phyloP scores from a whole-genome alignment of 1,140 invertebrate genomes.

The Drosophila pseudoananassae region DNA sequence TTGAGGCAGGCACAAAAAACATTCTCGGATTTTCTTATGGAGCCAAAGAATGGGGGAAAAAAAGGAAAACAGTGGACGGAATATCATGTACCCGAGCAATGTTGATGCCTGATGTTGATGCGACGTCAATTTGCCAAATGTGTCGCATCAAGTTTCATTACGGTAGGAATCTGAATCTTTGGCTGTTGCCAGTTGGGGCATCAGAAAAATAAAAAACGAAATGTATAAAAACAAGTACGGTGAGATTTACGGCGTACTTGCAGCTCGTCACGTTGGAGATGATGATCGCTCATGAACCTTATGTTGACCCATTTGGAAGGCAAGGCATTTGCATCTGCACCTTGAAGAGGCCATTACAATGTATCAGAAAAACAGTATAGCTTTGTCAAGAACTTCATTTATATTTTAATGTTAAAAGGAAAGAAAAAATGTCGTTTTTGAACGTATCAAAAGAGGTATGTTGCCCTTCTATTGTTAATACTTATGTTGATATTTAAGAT shows the following conservation, averaged over 20 bases:
- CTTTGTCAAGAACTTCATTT: background rate
- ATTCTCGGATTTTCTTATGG: conserved; percentile 67
- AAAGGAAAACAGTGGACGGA: conserved; percentile 8
- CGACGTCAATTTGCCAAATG: conserved; percentile 73
- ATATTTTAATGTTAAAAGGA: background rate
- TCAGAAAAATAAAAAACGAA: conserved; percentile 1
- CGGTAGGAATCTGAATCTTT: conserved; percentile 21
- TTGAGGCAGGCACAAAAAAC: conserved; percentile 64
- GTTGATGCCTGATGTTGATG: conserved; percentile 36
- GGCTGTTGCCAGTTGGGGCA: conserved; percentile 11
- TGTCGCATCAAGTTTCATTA: conserved; percentile 69
- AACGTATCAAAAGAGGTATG: background rate
- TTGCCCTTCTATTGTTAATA: background rate
- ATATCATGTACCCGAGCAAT: conserved; percentile 29
- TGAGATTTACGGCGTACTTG: conserved; percentile 31
- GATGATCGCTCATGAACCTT: conserved; percentile 46
- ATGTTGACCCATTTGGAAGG: conserved; percentile 63
- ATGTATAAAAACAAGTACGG: background rate
- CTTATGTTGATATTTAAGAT: background rate
- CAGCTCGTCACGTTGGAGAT: conserved; percentile 28
- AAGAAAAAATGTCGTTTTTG: conserved; percentile 10
- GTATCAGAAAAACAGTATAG: conserved; percentile 7
- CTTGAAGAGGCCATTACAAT: conserved; percentile 51
- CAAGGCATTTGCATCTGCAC: conserved; percentile 60
- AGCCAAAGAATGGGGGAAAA: conserved; percentile 30